Evolutionary conservation across 30 jellyfish, hydroid and myxozoan species (phyloP).

Genomic region (Sanderia malayensis): DNA sequence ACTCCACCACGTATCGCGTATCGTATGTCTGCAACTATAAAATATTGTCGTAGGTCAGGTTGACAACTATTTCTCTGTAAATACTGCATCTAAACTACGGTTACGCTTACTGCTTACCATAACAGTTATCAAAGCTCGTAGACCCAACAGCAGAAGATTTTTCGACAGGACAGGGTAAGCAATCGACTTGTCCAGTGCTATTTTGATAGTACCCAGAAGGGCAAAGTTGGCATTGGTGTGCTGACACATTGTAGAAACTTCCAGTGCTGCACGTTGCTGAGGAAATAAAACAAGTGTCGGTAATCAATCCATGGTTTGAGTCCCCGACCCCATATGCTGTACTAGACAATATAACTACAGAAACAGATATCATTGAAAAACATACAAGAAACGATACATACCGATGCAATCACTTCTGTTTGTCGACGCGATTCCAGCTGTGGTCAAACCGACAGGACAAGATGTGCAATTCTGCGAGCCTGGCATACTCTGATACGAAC

Average conservation of each 20-base stretch:
- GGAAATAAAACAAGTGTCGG: neutral
- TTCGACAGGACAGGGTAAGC: conserved; percentile 53
- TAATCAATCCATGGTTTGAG: neutral
- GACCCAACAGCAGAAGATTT: conserved; percentile 38
- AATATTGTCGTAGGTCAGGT: too few relatives aligned
- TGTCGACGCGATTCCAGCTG: conserved; percentile 56
- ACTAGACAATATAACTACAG: neutral
- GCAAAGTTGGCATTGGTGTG: conserved; percentile 49
- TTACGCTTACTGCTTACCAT: too few relatives aligned
- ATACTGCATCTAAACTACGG: too few relatives aligned
- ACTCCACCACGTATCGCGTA: conserved; percentile 43
- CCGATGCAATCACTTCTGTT: conserved; percentile 62
- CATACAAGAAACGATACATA: conserved; percentile 8
- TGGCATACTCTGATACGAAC: conserved; percentile 58
- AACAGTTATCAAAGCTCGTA: too few relatives aligned
- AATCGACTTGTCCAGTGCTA: conserved; percentile 38
- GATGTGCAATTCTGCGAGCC: conserved; percentile 55
- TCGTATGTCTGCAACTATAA: too few relatives aligned
- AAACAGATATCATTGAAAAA: neutral
- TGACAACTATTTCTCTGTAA: too few relatives aligned
- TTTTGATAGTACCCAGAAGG: conserved; percentile 63
- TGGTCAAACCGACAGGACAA: conserved; percentile 72
- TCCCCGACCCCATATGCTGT: neutral
- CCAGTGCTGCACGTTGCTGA: conserved; percentile 55
- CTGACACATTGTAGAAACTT: conserved; percentile 33